phyloP scores from a whole-genome alignment of 2,888 invertebrate species.

The Slavum lentiscoides region DNA sequence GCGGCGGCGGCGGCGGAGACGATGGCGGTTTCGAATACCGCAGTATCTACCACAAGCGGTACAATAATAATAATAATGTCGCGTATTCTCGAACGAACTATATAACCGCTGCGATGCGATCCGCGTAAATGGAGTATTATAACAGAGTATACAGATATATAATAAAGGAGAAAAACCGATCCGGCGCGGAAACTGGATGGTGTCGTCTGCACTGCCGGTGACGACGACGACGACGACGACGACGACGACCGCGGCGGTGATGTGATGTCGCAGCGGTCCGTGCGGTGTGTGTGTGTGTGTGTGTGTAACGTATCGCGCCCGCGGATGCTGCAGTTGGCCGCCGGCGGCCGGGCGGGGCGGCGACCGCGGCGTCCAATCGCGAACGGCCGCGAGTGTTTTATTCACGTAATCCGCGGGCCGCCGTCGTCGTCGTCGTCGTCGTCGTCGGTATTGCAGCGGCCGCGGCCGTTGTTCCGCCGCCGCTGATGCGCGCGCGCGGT shows the following conservation, averaged over 20 bases:
- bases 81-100: background rate
- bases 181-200: slow-evolving; percentile 21
- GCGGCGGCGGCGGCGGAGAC: too few species aligned
- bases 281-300: too few species aligned
- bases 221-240: too few species aligned
- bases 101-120: background rate
- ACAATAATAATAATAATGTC: too few species aligned
- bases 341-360: slow-evolving; percentile 42
- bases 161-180: slow-evolving; percentile 6
- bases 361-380: slow-evolving; percentile 46
- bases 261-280: background rate
- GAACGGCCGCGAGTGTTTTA: slow-evolving; percentile 1
- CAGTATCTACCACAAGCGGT: too few species aligned
- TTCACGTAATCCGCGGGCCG: background rate
- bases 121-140: too few species aligned
- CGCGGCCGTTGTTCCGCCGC: background rate
- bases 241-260: background rate
- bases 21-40: too few species aligned
- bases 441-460: background rate
- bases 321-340: slow-evolving; percentile 51
- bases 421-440: background rate
- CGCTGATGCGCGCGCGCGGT: background rate
- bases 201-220: slow-evolving; percentile 31
- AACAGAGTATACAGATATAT: too few species aligned
- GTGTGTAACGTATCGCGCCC: background rate